These are phyloP conservation scores for Pagrus major DNA, from an alignment of 2,113 vertebrate genomes.

Conservation along the genomic window DNA sequence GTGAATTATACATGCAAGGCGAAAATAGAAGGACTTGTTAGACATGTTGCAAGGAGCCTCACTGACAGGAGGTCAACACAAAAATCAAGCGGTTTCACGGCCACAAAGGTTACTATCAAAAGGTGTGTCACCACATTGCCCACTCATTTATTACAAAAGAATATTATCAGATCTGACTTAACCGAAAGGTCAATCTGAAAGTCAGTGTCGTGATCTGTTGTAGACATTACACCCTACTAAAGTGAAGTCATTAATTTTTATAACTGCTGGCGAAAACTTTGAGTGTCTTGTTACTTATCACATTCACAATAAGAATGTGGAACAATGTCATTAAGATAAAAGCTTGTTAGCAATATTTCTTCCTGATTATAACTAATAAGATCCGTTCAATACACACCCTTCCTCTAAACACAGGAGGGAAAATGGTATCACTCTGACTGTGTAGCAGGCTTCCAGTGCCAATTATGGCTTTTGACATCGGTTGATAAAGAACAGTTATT, in stretches of 20 bases:
- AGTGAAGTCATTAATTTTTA: background rate
- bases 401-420: background rate
- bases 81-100: background rate
- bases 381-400: background rate
- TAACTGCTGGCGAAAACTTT: background rate
- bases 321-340: slow-evolving; percentile 5
- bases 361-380: background rate
- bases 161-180: slow-evolving; percentile 13
- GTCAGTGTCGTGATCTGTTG: background rate
- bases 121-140: background rate
- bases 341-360: background rate
- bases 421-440: background rate
- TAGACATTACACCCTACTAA: background rate
- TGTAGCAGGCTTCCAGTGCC: background rate
- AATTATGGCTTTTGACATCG: background rate
- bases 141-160: background rate
- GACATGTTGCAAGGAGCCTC: slow-evolving; percentile 4
- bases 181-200: background rate
- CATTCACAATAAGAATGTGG: background rate
- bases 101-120: background rate
- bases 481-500: slow-evolving; percentile 10
- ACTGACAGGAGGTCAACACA: background rate
- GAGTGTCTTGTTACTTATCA: background rate
- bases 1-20: slow-evolving; percentile 36
- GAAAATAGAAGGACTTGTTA: slow-evolving; percentile 30